These are phyloP conservation scores for Ylistrum balloti DNA, from an alignment of 1,140 invertebrate genomes.

Conservation along the genomic window DNA sequence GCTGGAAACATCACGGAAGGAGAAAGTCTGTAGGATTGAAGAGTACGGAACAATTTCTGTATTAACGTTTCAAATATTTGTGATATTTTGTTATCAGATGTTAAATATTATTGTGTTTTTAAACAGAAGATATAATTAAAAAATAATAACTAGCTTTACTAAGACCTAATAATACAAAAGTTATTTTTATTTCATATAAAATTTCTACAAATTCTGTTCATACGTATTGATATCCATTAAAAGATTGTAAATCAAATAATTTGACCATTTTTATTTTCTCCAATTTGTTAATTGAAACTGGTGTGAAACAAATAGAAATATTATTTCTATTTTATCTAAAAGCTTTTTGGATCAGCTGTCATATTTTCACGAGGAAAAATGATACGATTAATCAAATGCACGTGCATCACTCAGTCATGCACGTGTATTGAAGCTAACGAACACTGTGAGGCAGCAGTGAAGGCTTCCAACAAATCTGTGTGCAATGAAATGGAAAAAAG, in stretches of 20 bases:
- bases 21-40: no score
- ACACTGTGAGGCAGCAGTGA: neutral
- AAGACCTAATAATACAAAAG: no score
- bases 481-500: neutral
- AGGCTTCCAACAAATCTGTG: neutral
- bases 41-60: no score
- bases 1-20: neutral
- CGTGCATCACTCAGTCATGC: constrained; percentile 1
- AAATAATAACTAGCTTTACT: no score
- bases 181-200: no score
- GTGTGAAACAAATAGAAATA: neutral
- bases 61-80: no score
- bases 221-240: neutral
- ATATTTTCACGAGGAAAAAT: constrained; percentile 10
- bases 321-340: constrained; percentile 40
- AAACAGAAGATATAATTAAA: no score
- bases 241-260: neutral
- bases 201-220: no score
- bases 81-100: no score
- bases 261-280: neutral
- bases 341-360: constrained; percentile 32
- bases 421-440: neutral
- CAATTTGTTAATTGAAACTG: constrained; percentile 19
- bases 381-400: constrained; percentile 10
- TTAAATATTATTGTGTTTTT: no score